Evolutionary conservation across 2,888 invertebrate genomes (phyloP).

Genomic region (Yponomeuta evonymella): DNA sequence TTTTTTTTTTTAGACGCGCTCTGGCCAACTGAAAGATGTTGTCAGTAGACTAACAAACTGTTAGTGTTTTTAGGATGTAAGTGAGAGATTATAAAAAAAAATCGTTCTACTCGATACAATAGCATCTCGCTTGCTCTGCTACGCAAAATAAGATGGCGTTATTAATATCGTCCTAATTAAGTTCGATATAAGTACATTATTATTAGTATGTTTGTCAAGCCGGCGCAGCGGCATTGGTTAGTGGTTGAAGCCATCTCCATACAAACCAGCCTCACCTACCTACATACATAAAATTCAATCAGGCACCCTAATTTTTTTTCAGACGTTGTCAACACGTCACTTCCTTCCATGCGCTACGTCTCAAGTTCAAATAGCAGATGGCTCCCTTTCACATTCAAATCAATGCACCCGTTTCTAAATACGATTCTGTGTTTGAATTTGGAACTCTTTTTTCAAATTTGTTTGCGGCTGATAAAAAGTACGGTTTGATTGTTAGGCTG

Average conservation of each 20-base stretch:
- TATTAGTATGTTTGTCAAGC: too few species aligned
- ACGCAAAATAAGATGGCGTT: too few species aligned
- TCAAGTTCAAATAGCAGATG: slow-evolving; percentile 42
- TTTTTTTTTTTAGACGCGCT: too few species aligned
- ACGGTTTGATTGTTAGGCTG: not conserved
- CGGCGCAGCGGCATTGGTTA: too few species aligned
- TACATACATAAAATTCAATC: slow-evolving; percentile 28
- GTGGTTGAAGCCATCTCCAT: not conserved
- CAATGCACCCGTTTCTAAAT: slow-evolving; percentile 25
- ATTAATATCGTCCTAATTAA: too few species aligned
- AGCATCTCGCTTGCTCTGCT: too few species aligned
- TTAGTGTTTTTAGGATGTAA: too few species aligned
- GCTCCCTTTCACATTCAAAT: slow-evolving; percentile 57
- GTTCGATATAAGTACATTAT: too few species aligned
- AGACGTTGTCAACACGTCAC: slow-evolving; percentile 38
- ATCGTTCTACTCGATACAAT: too few species aligned
- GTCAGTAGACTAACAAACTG: too few species aligned
- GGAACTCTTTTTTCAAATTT: slow-evolving; percentile 8
- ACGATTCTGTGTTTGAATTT: slow-evolving; percentile 11
- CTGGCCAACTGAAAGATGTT: too few species aligned
- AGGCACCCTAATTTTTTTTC: slow-evolving; percentile 43
- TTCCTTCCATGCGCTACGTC: slow-evolving; percentile 45
- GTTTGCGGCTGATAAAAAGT: slow-evolving; percentile 2
- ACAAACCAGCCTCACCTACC: slow-evolving; percentile 13
- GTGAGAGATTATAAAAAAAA: too few species aligned